Conservation (phyloP, 2,797 vertebrate species). For the Calcarius lapponicus region DNA sequence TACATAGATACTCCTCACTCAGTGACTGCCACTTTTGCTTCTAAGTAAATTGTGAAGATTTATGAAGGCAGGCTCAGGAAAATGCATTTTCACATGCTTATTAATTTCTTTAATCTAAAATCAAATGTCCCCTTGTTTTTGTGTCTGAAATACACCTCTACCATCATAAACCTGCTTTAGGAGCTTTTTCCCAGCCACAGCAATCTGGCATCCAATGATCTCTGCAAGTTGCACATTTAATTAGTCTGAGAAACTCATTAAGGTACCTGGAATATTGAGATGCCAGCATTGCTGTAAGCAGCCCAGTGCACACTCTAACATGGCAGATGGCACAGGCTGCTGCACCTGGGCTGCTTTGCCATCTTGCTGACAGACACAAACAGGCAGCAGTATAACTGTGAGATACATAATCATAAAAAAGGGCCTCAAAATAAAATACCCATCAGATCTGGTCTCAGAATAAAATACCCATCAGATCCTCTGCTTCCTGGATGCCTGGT, state of each 20-base stretch:
- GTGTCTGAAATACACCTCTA: not conserved
- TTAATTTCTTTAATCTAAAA: conserved; percentile 15
- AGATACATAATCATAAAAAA: conserved; percentile 16
- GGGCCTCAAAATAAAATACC: not conserved
- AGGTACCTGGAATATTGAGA: conserved; percentile 63
- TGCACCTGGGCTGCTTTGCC: conserved; percentile 43
- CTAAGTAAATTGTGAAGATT: not conserved
- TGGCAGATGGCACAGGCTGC: conserved; percentile 55
- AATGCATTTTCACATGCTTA: not conserved
- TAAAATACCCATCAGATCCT: conserved; percentile 3
- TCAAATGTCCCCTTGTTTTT: not conserved
- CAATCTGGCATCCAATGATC: conserved; percentile 52
- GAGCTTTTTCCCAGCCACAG: conserved; percentile 13
- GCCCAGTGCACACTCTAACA: not conserved
- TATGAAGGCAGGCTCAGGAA: not conserved
- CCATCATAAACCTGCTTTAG: not conserved
- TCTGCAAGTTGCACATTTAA: conserved; percentile 67
- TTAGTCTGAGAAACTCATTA: conserved; percentile 67
- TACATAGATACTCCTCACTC: not conserved
- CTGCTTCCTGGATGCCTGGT: not conserved
- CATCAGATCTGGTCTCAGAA: not conserved
- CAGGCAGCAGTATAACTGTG: not conserved
- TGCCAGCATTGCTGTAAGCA: conserved; percentile 30
- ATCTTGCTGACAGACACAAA: conserved; percentile 35
- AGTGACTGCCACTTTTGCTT: not conserved